Conservation (phyloP, 2,888 invertebrate genomes). For the Metellina segmentata region DNA sequence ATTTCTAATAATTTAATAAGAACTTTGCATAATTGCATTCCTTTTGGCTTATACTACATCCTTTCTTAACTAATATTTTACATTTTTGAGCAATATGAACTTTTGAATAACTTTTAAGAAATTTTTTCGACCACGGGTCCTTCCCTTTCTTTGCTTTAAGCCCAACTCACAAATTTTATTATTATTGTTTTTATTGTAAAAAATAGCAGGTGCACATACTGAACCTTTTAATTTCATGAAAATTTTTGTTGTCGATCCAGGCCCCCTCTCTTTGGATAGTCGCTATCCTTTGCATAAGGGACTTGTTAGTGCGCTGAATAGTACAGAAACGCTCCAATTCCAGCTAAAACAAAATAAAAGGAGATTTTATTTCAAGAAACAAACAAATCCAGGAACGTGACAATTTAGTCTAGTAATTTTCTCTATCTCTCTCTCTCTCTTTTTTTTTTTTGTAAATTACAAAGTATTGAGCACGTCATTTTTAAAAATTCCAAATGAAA, state of each 20-base stretch:
- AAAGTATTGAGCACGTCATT: too few relatives aligned
- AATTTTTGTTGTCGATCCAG: constrained; percentile 60
- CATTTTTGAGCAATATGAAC: too few relatives aligned
- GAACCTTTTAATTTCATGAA: constrained; percentile 52
- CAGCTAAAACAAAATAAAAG: constrained; percentile 14
- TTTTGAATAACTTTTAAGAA: background rate
- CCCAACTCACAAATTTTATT: background rate
- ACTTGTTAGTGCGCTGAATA: constrained; percentile 43
- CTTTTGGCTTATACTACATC: too few relatives aligned
- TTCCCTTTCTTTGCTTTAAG: background rate
- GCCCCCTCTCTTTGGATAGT: constrained; percentile 43
- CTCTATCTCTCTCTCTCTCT: too few relatives aligned
- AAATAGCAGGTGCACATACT: background rate
- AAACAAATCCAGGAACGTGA: too few relatives aligned
- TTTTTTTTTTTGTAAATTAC: too few relatives aligned
- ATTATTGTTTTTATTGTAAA: background rate
- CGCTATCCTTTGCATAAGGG: constrained; percentile 37
- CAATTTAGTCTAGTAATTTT: too few relatives aligned
- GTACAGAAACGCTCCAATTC: constrained; percentile 57
- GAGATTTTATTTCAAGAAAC: too few relatives aligned
- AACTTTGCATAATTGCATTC: too few relatives aligned
- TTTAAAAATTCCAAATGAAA: too few relatives aligned
- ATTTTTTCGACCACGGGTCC: background rate
- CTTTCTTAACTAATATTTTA: too few relatives aligned
- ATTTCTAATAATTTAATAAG: too few relatives aligned